phyloP scores from a whole-genome alignment of 2,888 invertebrate genomes.

The Eupeodes luniger region DNA sequence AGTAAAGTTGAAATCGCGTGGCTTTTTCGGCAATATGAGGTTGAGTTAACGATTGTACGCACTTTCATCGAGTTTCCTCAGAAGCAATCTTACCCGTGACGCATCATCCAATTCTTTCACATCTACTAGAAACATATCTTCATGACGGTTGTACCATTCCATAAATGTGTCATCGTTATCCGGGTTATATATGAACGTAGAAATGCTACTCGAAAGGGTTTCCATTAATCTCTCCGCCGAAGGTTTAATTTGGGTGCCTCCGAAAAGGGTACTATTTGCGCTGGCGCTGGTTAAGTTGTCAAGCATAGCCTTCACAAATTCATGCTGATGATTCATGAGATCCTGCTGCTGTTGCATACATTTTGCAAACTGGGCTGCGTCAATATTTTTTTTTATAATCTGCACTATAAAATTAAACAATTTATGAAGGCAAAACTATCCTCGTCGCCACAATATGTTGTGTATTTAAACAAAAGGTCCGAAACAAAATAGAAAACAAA shows the following conservation, averaged over 20 bases:
- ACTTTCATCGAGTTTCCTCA: constrained; percentile 12
- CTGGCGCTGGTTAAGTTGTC: constrained; percentile 6
- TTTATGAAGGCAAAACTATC: constrained; percentile 2
- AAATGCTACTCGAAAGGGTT: no score
- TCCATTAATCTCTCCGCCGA: no score
- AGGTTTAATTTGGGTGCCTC: no score
- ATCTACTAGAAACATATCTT: background rate
- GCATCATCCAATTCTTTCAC: background rate
- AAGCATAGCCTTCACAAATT: constrained; percentile 22
- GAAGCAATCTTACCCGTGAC: constrained; percentile 1
- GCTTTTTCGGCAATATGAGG: constrained; percentile 16
- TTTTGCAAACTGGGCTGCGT: background rate
- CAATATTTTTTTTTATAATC: background rate
- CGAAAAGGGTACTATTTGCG: background rate
- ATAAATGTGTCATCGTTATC: constrained; percentile 18
- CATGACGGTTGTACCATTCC: constrained; percentile 26
- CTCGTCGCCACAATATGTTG: constrained; percentile 31
- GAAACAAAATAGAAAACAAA: no score
- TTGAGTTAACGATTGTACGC: constrained; percentile 17
- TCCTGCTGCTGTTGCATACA: constrained; percentile 12
- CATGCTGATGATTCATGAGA: constrained; percentile 15
- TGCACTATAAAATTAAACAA: background rate
- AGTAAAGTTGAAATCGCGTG: no score
- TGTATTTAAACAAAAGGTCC: background rate
- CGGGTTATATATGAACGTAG: no score